A percentile compares a stretch with the other conserved stretches of the same genome.
These are phyloP conservation scores for Semaprochilodus insignis DNA, from an alignment of 2,797 vertebrate species.

Conservation along the genomic window DNA sequence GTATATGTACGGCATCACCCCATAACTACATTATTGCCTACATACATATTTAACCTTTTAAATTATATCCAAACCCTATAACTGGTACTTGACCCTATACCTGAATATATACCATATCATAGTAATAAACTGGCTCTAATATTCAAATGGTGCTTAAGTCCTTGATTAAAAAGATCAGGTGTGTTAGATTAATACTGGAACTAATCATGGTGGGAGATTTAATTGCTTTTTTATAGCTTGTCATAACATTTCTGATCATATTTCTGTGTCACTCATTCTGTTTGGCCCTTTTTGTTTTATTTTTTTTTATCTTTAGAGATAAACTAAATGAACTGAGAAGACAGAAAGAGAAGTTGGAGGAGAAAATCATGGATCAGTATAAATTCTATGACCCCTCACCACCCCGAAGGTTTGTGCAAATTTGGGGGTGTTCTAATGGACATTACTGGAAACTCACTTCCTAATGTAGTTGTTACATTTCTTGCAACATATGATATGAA, in stretches of 20 bases:
- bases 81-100: neutral
- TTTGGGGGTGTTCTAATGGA: neutral
- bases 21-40: neutral
- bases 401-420: conserved; percentile 86
- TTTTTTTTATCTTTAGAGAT: conserved; percentile 77
- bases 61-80: neutral
- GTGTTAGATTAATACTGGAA: neutral
- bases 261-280: neutral
- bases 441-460: neutral
- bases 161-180: neutral
- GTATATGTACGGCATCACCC: conserved; percentile 85
- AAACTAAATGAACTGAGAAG: conserved; percentile 95
- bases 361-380: conserved; percentile 99
- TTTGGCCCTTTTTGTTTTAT: neutral
- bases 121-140: neutral
- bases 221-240: neutral
- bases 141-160: neutral
- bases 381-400: conserved; percentile 98
- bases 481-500: neutral
- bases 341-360: conserved; percentile 98
- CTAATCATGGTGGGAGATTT: neutral
- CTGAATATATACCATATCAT: neutral
- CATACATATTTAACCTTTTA: neutral
- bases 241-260: neutral
- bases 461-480: neutral